A percentile compares a stretch with the other conserved stretches of the same genome.
These are phyloP conservation scores for Oscheius sp. DNA, from an alignment of 2,888 invertebrate genomes.

Conservation along the genomic window DNA sequence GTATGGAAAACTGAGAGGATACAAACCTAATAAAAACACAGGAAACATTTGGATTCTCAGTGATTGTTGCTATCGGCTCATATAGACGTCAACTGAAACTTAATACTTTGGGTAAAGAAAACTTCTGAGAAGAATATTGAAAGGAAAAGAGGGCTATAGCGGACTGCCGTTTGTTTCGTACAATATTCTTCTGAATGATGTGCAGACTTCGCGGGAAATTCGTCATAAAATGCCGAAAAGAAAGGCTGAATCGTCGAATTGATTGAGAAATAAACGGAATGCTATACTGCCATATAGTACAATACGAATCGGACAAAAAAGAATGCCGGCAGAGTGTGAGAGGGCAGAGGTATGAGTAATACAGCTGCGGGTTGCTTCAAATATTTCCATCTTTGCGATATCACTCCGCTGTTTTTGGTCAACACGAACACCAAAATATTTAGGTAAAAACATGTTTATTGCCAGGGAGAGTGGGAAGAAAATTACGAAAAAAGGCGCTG, in stretches of 20 bases:
- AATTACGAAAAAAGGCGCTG: not conserved
- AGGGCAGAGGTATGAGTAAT: no score
- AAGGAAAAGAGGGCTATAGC: not conserved
- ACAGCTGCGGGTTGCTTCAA: no score
- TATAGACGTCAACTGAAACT: constrained; percentile 13
- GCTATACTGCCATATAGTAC: no score
- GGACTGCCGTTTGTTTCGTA: not conserved
- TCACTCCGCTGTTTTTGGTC: no score
- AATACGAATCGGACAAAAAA: no score
- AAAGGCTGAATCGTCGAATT: constrained; percentile 13
- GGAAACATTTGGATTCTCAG: not conserved
- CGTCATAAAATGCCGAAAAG: constrained; percentile 5
- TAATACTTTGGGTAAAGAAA: constrained; percentile 1
- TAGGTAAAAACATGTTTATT: no score
- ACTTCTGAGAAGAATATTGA: not conserved
- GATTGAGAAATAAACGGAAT: constrained; percentile 6
- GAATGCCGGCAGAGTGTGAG: no score
- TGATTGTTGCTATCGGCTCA: constrained; percentile 17
- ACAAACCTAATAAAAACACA: constrained; percentile 5
- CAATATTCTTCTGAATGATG: not conserved
- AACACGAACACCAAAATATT: no score
- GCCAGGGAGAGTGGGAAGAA: no score
- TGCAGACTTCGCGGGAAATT: constrained; percentile 7
- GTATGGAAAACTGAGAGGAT: not conserved
- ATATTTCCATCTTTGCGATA: no score